Base-by-base conservation (phyloP, 2,797 vertebrate genomes). In the Rhinichthys osculus region DNA sequence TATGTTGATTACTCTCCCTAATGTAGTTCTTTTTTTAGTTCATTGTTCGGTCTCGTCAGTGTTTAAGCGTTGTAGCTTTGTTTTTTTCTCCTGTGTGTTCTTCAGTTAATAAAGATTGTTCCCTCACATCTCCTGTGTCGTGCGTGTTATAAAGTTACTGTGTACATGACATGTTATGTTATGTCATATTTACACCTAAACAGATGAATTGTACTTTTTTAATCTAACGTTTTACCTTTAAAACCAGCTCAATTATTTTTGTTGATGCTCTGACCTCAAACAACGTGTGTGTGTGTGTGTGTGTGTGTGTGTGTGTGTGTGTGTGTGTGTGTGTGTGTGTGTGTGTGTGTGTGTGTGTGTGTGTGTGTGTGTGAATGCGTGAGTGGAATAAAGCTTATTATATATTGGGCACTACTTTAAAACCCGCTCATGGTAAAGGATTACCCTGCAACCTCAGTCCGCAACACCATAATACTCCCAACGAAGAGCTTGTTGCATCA, bases 371-470 rank as follows among this genome's bases (percentile, higher is more conserved):
- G 11, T 78, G 50, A 30, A 5, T 54, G 50, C 1, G 8, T 80
- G 67, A 66, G 23, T 81, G 69, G 23, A 81, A 74, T 70, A 73
- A 80, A 85, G 78, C 69, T 50, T 59, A 62, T 85, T 85, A 71
- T 73, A 80, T 85, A 79, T 62, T 64, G n/a, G 52, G 30, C 54
- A 66, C 54, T 7, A 40, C 64, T 74, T 66, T 85, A 50, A 85
- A 66, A 50, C 78, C 33, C 1, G n/a, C 57, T 73, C 11, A 66
- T 64, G 84, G 44, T 64, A 85, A 85, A 85, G 33, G 77, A 81
- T 85, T 85, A 81, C 30, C 35, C 78, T 1, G 16, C 67, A 33
- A 7, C 21, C 66, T 54, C 42, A 30, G 54, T 50, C 30, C 42
- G 2, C 78, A 69, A 85, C 30, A 72, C 33, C 57, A n/a, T 52